Percentiles rank a stretch among this genome's conserved stretches.
These are phyloP conservation scores for Syngnathus typhle DNA, from an alignment of 2,113 vertebrate species.

Conservation along the genomic window DNA sequence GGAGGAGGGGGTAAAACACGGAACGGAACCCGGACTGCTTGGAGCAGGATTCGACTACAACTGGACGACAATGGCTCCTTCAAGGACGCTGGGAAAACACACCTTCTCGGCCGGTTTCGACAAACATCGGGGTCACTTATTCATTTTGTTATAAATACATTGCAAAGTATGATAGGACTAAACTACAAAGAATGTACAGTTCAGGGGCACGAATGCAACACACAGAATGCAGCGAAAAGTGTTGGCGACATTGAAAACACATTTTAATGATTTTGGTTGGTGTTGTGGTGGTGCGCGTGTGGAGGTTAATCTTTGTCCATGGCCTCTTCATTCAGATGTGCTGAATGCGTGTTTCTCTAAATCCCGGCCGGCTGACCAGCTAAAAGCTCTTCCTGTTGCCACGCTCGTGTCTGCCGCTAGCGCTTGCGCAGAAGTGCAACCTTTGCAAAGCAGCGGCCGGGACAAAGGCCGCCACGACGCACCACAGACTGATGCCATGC, in stretches of 20 bases:
- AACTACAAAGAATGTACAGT: too few species aligned
- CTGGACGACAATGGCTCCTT: not conserved
- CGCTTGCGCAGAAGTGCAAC: slow-evolving; percentile 60
- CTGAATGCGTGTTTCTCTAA: slow-evolving; percentile 71
- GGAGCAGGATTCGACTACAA: slow-evolving; percentile 33
- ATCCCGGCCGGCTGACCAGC: slow-evolving; percentile 60
- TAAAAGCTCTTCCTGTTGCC: slow-evolving; percentile 60
- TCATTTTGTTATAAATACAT: too few species aligned
- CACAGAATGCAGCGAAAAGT: too few species aligned
- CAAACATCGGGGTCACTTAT: too few species aligned
- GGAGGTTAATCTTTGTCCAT: slow-evolving; percentile 15
- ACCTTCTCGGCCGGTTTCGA: not conserved
- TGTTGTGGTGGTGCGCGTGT: not conserved
- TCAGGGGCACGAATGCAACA: too few species aligned
- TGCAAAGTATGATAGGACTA: too few species aligned
- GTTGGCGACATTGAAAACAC: too few species aligned
- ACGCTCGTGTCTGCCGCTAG: slow-evolving; percentile 50
- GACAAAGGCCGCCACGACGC: not conserved
- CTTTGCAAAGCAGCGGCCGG: slow-evolving; percentile 51
- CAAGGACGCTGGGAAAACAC: not conserved
- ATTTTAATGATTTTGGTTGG: too few species aligned
- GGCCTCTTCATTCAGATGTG: slow-evolving; percentile 63
- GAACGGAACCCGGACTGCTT: not conserved
- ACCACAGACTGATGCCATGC: slow-evolving; percentile 53
- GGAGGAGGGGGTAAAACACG: slow-evolving; percentile 34